Percentiles rank a stretch among this genome's conserved stretches.
Conservation (phyloP, 2,797 vertebrate species). For the Xerus rutilus region DNA sequence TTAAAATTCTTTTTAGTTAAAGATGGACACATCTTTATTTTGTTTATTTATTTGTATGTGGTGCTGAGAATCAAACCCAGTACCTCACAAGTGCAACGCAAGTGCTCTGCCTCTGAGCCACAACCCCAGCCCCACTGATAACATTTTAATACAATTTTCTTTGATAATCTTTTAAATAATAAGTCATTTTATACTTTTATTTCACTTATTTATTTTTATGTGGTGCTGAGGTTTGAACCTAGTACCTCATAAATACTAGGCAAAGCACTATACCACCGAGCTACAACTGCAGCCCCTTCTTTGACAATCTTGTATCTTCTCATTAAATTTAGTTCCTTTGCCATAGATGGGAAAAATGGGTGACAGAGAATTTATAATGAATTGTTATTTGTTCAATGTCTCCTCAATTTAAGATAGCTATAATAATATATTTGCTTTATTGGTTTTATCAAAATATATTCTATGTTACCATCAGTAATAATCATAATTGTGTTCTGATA, state of each 20-base stretch:
- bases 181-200: no score
- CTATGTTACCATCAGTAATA: conserved; percentile 9
- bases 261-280: no score
- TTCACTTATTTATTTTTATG: no score
- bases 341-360: not conserved
- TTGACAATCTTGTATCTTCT: conserved; percentile 18
- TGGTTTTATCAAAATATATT: not conserved
- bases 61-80: no score
- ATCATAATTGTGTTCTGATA: conserved; percentile 20
- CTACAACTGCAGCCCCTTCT: not conserved
- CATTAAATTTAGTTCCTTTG: conserved; percentile 2
- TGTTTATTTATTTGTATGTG: no score
- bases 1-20: not conserved
- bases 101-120: no score
- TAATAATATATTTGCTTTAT: not conserved
- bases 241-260: no score
- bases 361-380: not conserved
- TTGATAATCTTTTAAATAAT: not conserved
- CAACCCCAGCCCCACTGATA: no score
- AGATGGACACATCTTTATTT: no score
- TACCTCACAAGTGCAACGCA: no score
- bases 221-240: no score
- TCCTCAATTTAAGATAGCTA: conserved; percentile 9
- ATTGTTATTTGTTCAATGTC: not conserved
- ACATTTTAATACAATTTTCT: not conserved